Evolutionary conservation across 2,113 vertebrate species (phyloP).

Genomic region (Cathartes aura): DNA sequence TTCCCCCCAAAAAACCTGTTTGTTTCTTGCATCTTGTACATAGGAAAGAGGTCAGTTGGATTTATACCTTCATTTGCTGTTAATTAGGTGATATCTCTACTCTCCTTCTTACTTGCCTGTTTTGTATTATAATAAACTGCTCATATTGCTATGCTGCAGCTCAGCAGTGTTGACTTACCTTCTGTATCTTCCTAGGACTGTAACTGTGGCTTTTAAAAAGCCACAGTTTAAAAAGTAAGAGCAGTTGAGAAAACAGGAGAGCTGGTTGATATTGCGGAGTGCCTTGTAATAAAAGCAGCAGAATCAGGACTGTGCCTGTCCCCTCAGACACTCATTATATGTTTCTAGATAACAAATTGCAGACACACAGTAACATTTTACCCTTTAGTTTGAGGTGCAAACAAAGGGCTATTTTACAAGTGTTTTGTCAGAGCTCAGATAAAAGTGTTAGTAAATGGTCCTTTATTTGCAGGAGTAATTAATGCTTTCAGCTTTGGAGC

Average conservation of each 20-base stretch:
- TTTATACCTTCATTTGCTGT: not conserved
- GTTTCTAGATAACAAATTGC: not conserved
- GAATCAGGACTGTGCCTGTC: not conserved
- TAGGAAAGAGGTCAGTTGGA: not conserved
- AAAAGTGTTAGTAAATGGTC: not conserved
- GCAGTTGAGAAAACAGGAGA: not conserved
- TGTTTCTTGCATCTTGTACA: not conserved
- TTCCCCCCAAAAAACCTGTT: fast-evolving
- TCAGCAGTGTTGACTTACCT: not conserved
- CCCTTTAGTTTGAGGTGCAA: not conserved
- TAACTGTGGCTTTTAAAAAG: not conserved
- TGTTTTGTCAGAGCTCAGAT: not conserved
- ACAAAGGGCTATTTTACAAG: not conserved
- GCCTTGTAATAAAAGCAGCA: not conserved
- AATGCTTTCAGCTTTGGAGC: not conserved
- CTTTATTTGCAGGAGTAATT: not conserved
- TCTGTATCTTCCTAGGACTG: not conserved
- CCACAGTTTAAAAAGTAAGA: not conserved
- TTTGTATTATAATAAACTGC: not conserved
- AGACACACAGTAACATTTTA: not conserved
- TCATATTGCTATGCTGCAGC: not conserved
- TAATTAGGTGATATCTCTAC: not conserved
- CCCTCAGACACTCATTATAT: not conserved
- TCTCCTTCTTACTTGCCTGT: not conserved
- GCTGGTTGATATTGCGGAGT: not conserved